Base-by-base conservation (phyloP, 2,113 vertebrate species). In the Gymnocephalus cernua region DNA sequence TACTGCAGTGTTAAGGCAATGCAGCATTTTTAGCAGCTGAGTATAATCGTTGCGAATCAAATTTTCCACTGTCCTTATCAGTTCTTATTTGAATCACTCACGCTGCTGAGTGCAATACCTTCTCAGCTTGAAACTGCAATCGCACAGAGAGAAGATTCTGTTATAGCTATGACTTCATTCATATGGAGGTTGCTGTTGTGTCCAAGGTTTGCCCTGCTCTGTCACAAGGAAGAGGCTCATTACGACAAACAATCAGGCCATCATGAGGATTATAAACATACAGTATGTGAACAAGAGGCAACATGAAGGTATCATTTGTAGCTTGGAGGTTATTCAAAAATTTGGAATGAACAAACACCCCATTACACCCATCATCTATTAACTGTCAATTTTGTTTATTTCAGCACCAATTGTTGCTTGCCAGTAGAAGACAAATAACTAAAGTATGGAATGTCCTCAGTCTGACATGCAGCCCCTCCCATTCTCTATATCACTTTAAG, bases 181-280 rank as follows among this genome's bases (percentile, higher is more conserved):
- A 71, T 53, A 29, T 63, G 65, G 68, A 16, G 62, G 53, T 25
- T 65, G 29, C 74, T 82, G 72, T 58, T 53, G 23, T n/a, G 44
- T 79, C 77, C 54, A 78, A 82, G 77, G 75, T 77, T 84, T 75
- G 59, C 41, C 4, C n/a, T 57, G 59, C 41, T 67, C 57, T 25
- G 9, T 86, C 54, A 78, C 18, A 35, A 69, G 51, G 82, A 85
- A 78, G 67, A 62, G 74, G 67, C 63, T 78, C 54, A 76, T 88
- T 82, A 35, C 2, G 0, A 54, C 61, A 74, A 92, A 68, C 65
- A 58, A 67, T 70, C 79, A 76, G 44, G 48, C 77, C 56, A 71
- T 65, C 50, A 56, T 13, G 9, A 48, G 48, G 67, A 92, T 88
- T 74, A 67, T 63, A 88, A 79, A 87, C 88, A 89, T 11, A n/a